phyloP scores from a whole-genome alignment of 2,888 invertebrate species.

The Melinopterus prodromus region DNA sequence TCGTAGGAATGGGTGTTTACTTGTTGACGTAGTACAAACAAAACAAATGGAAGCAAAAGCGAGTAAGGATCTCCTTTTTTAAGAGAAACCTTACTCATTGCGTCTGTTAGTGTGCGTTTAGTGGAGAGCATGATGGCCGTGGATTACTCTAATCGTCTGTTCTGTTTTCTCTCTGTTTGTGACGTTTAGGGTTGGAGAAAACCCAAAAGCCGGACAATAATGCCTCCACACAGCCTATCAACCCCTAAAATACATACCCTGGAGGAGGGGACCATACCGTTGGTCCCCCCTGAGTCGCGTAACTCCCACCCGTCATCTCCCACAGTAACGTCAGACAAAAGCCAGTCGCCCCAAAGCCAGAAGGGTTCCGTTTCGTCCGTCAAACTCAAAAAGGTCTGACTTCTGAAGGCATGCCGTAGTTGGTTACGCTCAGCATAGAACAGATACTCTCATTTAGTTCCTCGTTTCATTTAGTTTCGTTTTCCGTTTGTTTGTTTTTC shows the following conservation, averaged over 20 bases:
- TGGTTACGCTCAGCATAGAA: neutral
- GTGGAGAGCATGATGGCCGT: conserved; percentile 13
- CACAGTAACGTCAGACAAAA: conserved; percentile 64
- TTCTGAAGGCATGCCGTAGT: conserved; percentile 50
- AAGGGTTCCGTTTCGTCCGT: conserved; percentile 64
- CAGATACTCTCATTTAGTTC: neutral
- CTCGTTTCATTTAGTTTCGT: neutral
- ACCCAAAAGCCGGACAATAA: conserved; percentile 79
- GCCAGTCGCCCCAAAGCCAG: conserved; percentile 62
- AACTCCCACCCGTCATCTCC: conserved; percentile 61
- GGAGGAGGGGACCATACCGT: conserved; percentile 58
- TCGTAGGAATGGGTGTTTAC: neutral
- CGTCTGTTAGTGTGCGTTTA: neutral
- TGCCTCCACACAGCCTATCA: conserved; percentile 68
- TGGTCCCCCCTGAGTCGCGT: conserved; percentile 57
- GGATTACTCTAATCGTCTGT: conserved; percentile 20
- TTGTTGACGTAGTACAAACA: neutral
- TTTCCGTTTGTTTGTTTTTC: neutral
- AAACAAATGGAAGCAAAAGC: neutral
- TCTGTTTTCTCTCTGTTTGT: conserved; percentile 45
- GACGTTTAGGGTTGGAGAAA: conserved; percentile 77
- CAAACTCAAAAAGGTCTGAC: conserved; percentile 63
- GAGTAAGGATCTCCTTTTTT: neutral
- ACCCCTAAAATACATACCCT: conserved; percentile 63
- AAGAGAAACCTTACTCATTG: neutral